These are phyloP conservation scores for Anarsia innoxiella DNA, from an alignment of 2,888 invertebrate genomes.

Conservation along the genomic window DNA sequence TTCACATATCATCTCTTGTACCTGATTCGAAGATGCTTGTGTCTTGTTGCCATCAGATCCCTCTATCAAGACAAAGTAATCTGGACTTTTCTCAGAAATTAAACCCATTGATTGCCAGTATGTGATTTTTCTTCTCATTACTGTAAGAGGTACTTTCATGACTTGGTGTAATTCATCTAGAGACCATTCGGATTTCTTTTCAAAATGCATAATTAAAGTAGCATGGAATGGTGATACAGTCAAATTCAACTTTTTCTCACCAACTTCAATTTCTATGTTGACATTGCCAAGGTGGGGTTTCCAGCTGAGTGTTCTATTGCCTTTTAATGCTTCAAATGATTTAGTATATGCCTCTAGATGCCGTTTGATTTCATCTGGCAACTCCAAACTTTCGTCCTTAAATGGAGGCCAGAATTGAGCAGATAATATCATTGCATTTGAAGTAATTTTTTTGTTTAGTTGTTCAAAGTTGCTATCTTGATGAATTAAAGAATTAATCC, in stretches of 20 bases:
- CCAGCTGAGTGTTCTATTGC: constrained; percentile 95
- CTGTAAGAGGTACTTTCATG: constrained; percentile 91
- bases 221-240: constrained; percentile 95
- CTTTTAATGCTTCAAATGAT: constrained; percentile 91
- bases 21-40: constrained; percentile 70
- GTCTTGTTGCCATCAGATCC: constrained; percentile 70
- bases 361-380: constrained; percentile 86
- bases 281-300: constrained; percentile 95
- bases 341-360: constrained; percentile 91
- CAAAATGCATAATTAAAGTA: constrained; percentile 94
- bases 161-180: constrained; percentile 89
- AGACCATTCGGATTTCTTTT: constrained; percentile 89
- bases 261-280: constrained; percentile 91
- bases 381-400: constrained; percentile 92
- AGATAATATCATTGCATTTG: constrained; percentile 91
- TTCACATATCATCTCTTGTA: constrained; percentile 82
- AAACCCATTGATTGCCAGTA: constrained; percentile 97
- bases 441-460: constrained; percentile 52
- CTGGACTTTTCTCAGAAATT: constrained; percentile 83
- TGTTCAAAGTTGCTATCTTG: constrained; percentile 77
- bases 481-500: constrained; percentile 91
- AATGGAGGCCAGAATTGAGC: constrained; percentile 99
- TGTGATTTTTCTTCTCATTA: constrained; percentile 88
- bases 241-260: constrained; percentile 84
- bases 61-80: constrained; percentile 84